A percentile compares a stretch with the other conserved stretches of the same genome.
phyloP scores from a whole-genome alignment of 2,113 vertebrate species.

The Chlamydotis undulata region DNA sequence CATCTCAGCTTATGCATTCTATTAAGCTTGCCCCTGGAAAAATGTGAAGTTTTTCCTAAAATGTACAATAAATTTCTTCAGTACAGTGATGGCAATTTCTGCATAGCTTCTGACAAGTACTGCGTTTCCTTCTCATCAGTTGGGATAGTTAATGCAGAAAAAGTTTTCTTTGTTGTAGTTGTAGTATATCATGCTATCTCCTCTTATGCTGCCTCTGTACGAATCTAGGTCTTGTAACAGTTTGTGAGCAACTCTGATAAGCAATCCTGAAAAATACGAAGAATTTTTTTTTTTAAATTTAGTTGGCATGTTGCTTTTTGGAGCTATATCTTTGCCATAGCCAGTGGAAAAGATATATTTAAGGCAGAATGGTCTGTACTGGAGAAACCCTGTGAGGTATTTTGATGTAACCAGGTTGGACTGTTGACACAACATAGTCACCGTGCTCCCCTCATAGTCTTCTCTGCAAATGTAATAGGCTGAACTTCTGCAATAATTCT shows the following conservation, averaged over 20 bases:
- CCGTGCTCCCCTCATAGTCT: neutral
- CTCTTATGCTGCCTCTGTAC: neutral
- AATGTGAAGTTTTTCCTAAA: neutral
- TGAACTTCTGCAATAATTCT: neutral
- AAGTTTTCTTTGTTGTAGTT: neutral
- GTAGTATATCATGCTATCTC: neutral
- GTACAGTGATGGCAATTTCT: neutral
- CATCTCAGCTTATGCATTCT: neutral
- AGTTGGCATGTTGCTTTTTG: neutral
- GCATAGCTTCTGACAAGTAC: neutral
- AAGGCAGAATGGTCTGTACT: neutral
- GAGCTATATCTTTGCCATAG: neutral
- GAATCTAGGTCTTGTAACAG: neutral
- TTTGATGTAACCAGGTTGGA: neutral
- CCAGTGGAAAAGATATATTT: neutral
- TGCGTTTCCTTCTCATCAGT: neutral
- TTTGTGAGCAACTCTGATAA: neutral
- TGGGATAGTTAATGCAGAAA: neutral
- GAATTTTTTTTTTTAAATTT: neutral
- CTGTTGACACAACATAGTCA: neutral
- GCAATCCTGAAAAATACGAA: neutral
- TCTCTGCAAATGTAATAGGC: neutral
- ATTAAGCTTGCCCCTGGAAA: neutral
- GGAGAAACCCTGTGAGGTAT: neutral
- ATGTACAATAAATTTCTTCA: neutral